phyloP scores from a whole-genome alignment of 92 coral and sea anemone genomes.

The Scolanthus callimorphus region DNA sequence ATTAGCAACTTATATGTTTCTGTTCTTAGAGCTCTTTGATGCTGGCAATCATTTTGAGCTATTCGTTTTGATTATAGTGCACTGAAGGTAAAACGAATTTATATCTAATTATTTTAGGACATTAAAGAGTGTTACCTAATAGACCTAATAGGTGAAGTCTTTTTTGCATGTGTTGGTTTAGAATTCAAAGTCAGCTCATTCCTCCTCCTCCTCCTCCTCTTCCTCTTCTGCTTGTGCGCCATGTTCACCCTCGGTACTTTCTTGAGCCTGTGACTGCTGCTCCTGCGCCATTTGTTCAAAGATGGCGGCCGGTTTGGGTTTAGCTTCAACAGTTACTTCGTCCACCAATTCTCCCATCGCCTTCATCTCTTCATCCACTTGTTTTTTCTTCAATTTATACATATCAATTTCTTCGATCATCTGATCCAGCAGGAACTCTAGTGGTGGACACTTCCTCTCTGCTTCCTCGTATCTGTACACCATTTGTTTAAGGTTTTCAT shows the following conservation, averaged over 20 bases:
- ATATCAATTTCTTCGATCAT: constrained; percentile 51
- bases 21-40: not conserved
- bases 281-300: not conserved
- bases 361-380: constrained; percentile 49
- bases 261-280: not conserved
- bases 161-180: too few relatives aligned
- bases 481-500: constrained; percentile 53
- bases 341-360: constrained; percentile 70
- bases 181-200: not conserved
- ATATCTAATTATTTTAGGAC: too few relatives aligned
- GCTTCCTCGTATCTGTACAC: constrained; percentile 70
- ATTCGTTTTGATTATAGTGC: too few relatives aligned
- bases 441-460: constrained; percentile 71
- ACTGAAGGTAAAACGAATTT: too few relatives aligned
- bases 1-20: not conserved
- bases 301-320: constrained; percentile 1
- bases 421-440: constrained; percentile 44
- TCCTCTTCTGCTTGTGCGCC: not conserved
- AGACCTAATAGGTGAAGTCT: not conserved
- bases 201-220: constrained; percentile 1
- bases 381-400: constrained; percentile 17
- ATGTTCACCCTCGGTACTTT: too few relatives aligned
- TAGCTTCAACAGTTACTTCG: constrained; percentile 30
- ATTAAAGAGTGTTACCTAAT: not conserved
- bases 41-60: too few relatives aligned